phyloP scores from a whole-genome alignment of 1,140 invertebrate genomes.

The Conus betulinus region DNA sequence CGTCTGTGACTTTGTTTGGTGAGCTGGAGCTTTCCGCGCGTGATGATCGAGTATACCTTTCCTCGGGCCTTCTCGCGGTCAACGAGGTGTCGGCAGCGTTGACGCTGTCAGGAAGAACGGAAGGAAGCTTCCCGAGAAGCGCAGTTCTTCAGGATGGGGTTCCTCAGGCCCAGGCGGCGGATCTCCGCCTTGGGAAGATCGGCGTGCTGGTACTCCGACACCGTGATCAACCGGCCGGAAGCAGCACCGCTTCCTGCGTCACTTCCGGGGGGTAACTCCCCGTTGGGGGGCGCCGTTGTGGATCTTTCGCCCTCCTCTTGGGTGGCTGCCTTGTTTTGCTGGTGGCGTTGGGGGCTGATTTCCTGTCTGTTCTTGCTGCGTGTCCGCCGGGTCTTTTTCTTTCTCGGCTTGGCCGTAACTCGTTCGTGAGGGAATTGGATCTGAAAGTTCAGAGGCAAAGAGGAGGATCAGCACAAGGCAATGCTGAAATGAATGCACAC shows the following conservation, averaged over 20 bases:
- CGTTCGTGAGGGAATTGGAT: conserved; percentile 5
- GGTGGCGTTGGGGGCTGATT: neutral
- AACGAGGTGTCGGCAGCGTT: neutral
- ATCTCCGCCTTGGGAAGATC: neutral
- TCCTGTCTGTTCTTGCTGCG: no score
- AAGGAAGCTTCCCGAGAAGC: conserved; percentile 2
- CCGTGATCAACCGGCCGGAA: neutral
- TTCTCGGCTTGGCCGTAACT: neutral
- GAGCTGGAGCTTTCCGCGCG: no score
- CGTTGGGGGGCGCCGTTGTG: neutral
- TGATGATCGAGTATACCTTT: no score
- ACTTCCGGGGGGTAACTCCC: neutral
- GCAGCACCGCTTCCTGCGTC: neutral
- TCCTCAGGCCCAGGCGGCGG: neutral
- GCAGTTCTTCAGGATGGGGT: conserved; percentile 22
- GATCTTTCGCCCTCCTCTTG: neutral
- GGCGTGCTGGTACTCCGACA: conserved; percentile 9
- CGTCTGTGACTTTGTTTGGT: no score
- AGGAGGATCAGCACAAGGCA: no score
- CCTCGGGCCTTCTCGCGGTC: no score
- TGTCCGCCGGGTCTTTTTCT: neutral
- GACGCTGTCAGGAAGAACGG: conserved; percentile 14
- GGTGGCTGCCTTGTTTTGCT: neutral
- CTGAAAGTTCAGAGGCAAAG: neutral
- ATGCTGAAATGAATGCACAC: no score